Conservation (phyloP, 2,797 vertebrate species). For the Sternarchorhynchus goeldii region DNA sequence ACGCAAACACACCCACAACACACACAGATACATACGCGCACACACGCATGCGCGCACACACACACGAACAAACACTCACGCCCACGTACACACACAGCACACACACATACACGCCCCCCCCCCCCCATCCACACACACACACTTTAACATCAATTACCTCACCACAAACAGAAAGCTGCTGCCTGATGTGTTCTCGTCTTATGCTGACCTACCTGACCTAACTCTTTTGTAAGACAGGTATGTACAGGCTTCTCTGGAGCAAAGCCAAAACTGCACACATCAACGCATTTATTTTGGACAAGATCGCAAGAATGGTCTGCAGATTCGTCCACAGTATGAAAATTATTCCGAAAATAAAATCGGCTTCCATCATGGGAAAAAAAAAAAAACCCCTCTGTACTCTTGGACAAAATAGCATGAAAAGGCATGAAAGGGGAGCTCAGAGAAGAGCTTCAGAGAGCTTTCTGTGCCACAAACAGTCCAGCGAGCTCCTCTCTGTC, state of each 20-base stretch:
- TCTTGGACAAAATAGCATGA: slow-evolving; percentile 49
- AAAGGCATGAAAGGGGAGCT: slow-evolving; percentile 47
- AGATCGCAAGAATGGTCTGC: not conserved
- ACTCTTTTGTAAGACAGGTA: slow-evolving; percentile 8
- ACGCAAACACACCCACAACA: no score
- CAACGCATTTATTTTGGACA: slow-evolving; percentile 11
- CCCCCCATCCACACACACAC: slow-evolving; percentile 23
- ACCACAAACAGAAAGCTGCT: slow-evolving; percentile 21
- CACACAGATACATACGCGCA: slow-evolving; percentile 9
- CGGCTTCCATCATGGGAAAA: slow-evolving; percentile 31
- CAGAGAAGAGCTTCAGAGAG: slow-evolving; percentile 51
- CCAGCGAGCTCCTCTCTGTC: slow-evolving; percentile 54
- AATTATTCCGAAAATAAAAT: slow-evolving; percentile 15
- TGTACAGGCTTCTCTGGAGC: slow-evolving; percentile 1
- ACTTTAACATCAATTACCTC: slow-evolving; percentile 43
- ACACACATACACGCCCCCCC: no score
- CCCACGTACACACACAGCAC: not conserved
- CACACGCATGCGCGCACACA: slow-evolving; percentile 18
- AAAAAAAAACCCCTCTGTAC: slow-evolving; percentile 11
- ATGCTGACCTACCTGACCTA: slow-evolving; percentile 12
- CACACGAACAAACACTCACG: not conserved
- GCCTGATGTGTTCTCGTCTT: slow-evolving; percentile 22
- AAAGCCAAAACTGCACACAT: not conserved
- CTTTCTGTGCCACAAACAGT: slow-evolving; percentile 58
- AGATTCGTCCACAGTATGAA: slow-evolving; percentile 16